These are phyloP conservation scores for Scytalopus superciliaris DNA, from an alignment of 2,113 vertebrate species.

Conservation along the genomic window DNA sequence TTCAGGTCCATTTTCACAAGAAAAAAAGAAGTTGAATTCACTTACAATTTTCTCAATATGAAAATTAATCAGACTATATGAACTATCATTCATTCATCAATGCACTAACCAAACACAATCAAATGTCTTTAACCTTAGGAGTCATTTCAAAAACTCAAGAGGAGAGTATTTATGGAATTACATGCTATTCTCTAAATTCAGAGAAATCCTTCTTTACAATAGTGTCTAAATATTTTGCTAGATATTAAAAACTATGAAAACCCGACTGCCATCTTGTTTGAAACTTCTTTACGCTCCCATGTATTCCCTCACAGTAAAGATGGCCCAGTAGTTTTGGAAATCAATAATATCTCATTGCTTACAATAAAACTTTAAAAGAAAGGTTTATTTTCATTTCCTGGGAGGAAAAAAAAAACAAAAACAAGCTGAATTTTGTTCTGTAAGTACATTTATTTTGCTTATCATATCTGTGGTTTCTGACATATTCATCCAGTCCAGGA, in stretches of 20 bases:
- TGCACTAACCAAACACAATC: not conserved
- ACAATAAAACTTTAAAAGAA: not conserved
- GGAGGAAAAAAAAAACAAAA: not conserved
- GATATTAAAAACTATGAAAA: not conserved
- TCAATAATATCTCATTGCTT: not conserved
- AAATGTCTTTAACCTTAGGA: not conserved
- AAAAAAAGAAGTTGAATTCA: not conserved
- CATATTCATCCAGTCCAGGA: conserved; percentile 7
- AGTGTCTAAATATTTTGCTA: not conserved
- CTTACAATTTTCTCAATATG: not conserved
- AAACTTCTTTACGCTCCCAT: not conserved
- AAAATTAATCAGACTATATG: not conserved
- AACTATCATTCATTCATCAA: not conserved
- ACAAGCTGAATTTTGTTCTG: not conserved
- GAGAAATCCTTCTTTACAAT: not conserved
- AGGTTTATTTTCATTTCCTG: not conserved
- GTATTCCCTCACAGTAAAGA: not conserved
- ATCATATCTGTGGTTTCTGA: not conserved
- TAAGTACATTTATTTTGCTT: not conserved
- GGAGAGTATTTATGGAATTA: not conserved
- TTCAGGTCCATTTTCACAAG: not conserved
- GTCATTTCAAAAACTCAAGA: not conserved
- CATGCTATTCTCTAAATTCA: not conserved
- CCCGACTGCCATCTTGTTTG: not conserved
- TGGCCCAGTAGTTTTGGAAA: not conserved